Percentiles rank a stretch among this genome's conserved stretches.
Conservation (phyloP, 2,113 vertebrate species). For the Gasterosteus nipponicus region DNA sequence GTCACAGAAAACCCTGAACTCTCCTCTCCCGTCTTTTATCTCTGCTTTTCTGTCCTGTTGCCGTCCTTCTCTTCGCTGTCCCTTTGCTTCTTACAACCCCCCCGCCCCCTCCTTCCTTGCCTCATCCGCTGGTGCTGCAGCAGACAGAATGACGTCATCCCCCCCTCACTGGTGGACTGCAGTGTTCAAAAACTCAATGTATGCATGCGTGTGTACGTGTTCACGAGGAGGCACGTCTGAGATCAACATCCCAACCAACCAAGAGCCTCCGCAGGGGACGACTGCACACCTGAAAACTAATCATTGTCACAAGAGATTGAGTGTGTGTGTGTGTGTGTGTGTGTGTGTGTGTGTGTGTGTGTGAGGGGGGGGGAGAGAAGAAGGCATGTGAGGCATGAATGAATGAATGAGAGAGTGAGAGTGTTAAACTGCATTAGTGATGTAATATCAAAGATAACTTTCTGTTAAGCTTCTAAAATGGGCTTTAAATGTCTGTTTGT, state of each 20-base stretch:
- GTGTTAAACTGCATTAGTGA: not conserved
- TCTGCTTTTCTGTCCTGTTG: conserved; percentile 35
- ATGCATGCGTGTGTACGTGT: conserved; percentile 22
- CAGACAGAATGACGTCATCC: conserved; percentile 83
- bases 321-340: conserved; percentile 16
- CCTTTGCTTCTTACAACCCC: conserved; percentile 2
- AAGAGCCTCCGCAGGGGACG: conserved; percentile 2
- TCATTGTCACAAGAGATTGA: conserved; percentile 9
- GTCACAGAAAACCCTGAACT: conserved; percentile 48
- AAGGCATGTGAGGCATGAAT: conserved; percentile 6
- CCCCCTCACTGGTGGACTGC: conserved; percentile 70
- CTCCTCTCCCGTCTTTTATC: conserved; percentile 20
- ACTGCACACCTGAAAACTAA: conserved; percentile 1
- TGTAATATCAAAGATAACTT: conserved; percentile 7
- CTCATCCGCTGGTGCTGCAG: conserved; percentile 71
- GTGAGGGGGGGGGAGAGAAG: not conserved
- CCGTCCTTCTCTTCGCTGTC: conserved; percentile 23
- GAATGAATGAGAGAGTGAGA: not conserved
- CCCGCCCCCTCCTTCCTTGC: conserved; percentile 12
- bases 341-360: conserved; percentile 9
- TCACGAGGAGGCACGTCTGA: not conserved
- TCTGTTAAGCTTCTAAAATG: not conserved
- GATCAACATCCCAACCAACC: not conserved
- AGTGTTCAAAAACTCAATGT: conserved; percentile 64
- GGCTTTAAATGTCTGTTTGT: conserved; percentile 10